Base-by-base conservation (phyloP, 2,113 vertebrate genomes). In the Dolichotis patagonum region DNA sequence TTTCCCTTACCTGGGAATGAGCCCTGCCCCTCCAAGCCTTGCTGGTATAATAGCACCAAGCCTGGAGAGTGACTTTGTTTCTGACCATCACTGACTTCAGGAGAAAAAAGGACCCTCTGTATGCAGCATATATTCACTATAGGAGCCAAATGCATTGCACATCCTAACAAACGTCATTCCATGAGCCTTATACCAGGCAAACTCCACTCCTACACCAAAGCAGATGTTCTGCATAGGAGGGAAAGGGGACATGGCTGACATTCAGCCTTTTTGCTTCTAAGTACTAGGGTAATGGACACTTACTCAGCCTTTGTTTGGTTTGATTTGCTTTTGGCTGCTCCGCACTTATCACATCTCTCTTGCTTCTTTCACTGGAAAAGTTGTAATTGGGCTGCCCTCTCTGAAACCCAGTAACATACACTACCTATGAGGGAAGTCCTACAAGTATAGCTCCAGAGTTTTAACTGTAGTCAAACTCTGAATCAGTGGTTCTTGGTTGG, bases 401-500 rank as follows among this genome's bases (percentile, higher is more conserved):
- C 49, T 77, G n/a, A 63, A n/a, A n/a, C 46, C 1, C 63, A 28
- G n/a, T 35, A 10, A 1, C n/a, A 24, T 28, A 11, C 22, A 20
- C 22, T 28, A 3, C 4, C 3, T n/a, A 6, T 26, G 49, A 35
- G 1, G 4, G 0, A 0, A 83, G 16, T 46, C 3, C 4, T 0
- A 49, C 46, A 88, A 83, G 32, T 32, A 2, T 14, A 86, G 17
- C n/a, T 3, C 67, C 43, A 7, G 14, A 19, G 24, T 46, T 75
- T 7, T 26, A 77, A 7, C 22, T 30, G 3, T 43, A 35, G 60
- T 9, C 86, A 41, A 78, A 17, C 7, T 30, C n/a, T 3, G 0
- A 63, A 43, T 46, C 88, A 54, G 73, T 4, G n/a, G 20, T 19
- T 19, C 73, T 7, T 65, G 41, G n/a, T 14, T 73, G 30, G 14